phyloP scores from a whole-genome alignment of 2,797 vertebrate genomes.

The Octomys mimax region DNA sequence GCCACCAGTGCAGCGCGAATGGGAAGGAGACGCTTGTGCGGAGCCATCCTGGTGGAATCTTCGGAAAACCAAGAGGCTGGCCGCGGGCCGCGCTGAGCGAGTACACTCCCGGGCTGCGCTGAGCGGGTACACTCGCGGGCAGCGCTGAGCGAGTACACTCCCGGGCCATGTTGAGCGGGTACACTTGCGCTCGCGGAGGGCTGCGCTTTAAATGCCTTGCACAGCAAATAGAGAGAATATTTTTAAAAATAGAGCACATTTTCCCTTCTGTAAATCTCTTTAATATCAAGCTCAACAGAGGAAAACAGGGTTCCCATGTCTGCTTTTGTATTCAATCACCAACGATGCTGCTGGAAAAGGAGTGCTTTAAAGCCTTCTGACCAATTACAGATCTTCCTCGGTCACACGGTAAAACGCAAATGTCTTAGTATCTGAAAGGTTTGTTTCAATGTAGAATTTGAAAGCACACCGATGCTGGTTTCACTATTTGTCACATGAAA shows the following conservation, averaged over 20 bases:
- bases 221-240: not conserved
- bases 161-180: too few species aligned
- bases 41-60: not conserved
- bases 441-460: not conserved
- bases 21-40: not conserved
- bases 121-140: too few species aligned
- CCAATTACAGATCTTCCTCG: slow-evolving; percentile 48
- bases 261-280: not conserved
- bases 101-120: too few species aligned
- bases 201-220: not conserved
- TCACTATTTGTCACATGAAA: not conserved
- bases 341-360: not conserved
- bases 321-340: slow-evolving; percentile 40
- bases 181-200: not conserved
- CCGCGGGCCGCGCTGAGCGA: fast-evolving
- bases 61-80: not conserved
- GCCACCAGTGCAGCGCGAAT: not conserved
- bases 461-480: not conserved
- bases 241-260: not conserved
- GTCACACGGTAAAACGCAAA: not conserved
- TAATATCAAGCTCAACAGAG: not conserved
- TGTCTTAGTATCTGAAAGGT: slow-evolving; percentile 19
- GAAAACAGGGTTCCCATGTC: not conserved
- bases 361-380: not conserved
- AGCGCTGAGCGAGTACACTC: too few species aligned